Conservation (phyloP, 1,140 invertebrate genomes). For the Yoshiicerus persimilis region DNA sequence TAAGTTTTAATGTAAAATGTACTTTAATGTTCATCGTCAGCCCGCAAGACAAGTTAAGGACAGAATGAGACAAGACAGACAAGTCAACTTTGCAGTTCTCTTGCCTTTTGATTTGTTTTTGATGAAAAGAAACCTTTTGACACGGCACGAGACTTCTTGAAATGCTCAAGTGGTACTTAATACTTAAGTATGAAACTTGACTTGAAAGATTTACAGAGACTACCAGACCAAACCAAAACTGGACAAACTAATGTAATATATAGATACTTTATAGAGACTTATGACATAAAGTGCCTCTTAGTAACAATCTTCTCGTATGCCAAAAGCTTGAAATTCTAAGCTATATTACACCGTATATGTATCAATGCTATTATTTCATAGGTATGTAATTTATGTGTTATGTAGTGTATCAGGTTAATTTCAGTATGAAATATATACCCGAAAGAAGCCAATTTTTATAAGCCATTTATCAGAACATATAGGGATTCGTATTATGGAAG, state of each 20-base stretch:
- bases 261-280: neutral
- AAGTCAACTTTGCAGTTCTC: neutral
- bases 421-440: too few relatives aligned
- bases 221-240: neutral
- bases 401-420: too few relatives aligned
- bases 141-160: slow-evolving; percentile 14
- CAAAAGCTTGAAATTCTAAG: neutral
- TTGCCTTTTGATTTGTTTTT: neutral
- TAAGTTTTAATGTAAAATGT: neutral
- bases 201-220: neutral
- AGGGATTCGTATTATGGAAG: too few relatives aligned
- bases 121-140: slow-evolving; percentile 22
- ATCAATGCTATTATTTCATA: neutral
- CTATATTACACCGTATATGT: neutral
- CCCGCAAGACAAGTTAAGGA: neutral
- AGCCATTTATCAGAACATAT: too few relatives aligned
- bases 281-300: neutral
- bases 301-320: neutral
- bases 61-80: neutral
- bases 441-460: too few relatives aligned
- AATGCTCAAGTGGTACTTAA: neutral
- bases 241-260: neutral
- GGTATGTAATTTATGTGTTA: neutral
- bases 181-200: neutral
- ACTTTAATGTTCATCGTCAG: neutral